Conservation (phyloP, 2,797 vertebrate genomes). For the Crypturellus tataupa region DNA sequence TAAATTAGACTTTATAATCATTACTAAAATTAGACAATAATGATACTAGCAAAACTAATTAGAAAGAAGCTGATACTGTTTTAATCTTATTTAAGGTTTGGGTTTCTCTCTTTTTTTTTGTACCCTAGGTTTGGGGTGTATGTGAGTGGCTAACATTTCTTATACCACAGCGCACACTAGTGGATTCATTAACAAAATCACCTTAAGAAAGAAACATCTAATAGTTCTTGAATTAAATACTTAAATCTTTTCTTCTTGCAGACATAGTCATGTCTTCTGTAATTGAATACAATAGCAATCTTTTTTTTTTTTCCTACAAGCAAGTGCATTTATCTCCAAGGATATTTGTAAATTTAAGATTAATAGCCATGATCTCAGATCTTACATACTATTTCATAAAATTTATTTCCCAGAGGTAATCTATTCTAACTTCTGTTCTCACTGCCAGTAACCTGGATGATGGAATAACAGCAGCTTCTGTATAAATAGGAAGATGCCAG, state of each 20-base stretch:
- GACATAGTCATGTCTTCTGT: constrained; percentile 16
- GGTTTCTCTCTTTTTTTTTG: background rate
- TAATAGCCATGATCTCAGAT: constrained; percentile 60
- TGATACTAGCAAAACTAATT: constrained; percentile 60
- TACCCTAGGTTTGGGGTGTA: background rate
- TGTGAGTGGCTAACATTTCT: constrained; percentile 60
- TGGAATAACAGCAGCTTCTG: constrained; percentile 49
- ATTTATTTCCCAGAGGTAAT: constrained; percentile 69
- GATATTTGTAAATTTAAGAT: constrained; percentile 62
- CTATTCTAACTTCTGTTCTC: constrained; percentile 20
- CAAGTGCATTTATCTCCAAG: constrained; percentile 41
- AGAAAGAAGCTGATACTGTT: constrained; percentile 42
- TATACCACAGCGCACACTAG: constrained; percentile 92
- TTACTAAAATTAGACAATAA: constrained; percentile 66
- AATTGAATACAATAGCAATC: constrained; percentile 26
- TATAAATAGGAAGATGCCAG: constrained; percentile 52
- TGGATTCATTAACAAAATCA: constrained; percentile 75
- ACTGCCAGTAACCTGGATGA: constrained; percentile 11
- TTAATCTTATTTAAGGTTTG: constrained; percentile 58
- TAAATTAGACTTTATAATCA: constrained; percentile 39
- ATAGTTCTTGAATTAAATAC: constrained; percentile 53
- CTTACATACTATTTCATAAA: constrained; percentile 43
- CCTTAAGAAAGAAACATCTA: background rate
- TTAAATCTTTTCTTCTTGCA: constrained; percentile 41
- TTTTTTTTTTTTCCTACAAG: background rate